Conservation (phyloP, 2,113 vertebrate species). For the Epinephelus fuscoguttatus region DNA sequence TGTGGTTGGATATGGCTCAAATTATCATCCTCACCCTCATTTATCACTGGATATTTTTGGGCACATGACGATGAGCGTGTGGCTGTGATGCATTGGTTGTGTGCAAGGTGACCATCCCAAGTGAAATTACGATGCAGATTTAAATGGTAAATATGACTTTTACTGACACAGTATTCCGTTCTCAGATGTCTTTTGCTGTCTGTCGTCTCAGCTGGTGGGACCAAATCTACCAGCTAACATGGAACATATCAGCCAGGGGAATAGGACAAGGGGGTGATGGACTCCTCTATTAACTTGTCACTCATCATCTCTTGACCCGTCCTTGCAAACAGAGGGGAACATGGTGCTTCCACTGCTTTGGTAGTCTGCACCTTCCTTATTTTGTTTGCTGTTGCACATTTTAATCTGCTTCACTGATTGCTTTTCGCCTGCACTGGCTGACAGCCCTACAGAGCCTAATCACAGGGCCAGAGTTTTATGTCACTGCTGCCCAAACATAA, state of each 20-base stretch:
- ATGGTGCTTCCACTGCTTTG: conserved; percentile 2
- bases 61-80: neutral
- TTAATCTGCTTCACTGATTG: conserved; percentile 74
- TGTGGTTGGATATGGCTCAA: conserved; percentile 56
- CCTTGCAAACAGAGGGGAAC: conserved; percentile 29
- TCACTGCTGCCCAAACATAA: conserved; percentile 72
- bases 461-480: conserved; percentile 62
- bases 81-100: neutral
- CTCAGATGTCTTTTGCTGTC: conserved; percentile 2
- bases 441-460: conserved; percentile 59
- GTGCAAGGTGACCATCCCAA: neutral
- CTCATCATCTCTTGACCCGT: conserved; percentile 40
- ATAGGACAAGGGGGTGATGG: conserved; percentile 39
- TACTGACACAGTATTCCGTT: neutral
- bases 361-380: conserved; percentile 54
- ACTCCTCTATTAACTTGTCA: conserved; percentile 70
- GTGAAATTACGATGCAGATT: neutral
- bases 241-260: conserved; percentile 4
- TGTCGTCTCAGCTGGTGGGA: conserved; percentile 1
- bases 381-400: conserved; percentile 71
- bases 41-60: conserved; percentile 41
- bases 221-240: neutral
- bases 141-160: neutral
- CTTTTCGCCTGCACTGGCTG: conserved; percentile 66
- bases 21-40: conserved; percentile 38